Base-by-base conservation (phyloP, 2,888 invertebrate genomes). In the Kryphioiulus occultus region DNA sequence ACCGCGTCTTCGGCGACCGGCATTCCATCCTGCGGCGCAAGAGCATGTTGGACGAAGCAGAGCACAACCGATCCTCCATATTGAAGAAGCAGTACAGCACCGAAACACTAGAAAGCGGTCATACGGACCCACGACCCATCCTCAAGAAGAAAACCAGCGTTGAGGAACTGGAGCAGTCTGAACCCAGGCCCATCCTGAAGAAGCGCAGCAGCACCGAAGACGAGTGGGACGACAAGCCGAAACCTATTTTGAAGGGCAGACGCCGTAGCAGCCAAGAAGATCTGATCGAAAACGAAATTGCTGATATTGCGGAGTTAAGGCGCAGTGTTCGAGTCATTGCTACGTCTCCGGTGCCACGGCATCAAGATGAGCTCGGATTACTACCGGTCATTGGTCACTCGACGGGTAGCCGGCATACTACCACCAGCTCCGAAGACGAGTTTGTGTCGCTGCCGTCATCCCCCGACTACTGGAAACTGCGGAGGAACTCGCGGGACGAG, bases 181-280 rank as follows among this genome's bases (percentile, higher is more conserved):
- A 90, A 90, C 93, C 93, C 0, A 91, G 92, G 92, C 97, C 97
- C 4, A 97, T 97, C 90, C 92, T 97, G 68, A 97, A 97, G 92
- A 97, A 97, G 93, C 97, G 97, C 91, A 95, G 95, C 0, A 95
- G 95, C 89, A 94, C 95, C 0, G 95, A 95, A 90, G 95, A 95
- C 85, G 95, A 95, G 35, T 88, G 89, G 90, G 95, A 95, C 85
- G 96, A 90, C n/a, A 89, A 89, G 42, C 89, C 89, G 15, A 89
- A 88, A 90, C 93, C 94, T 7, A 89, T 89, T n/a, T 30, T 89
- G 44, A 89, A 88, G 35, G 26, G 32, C 42, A 35, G 86, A 32
- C 78, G 87, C n/a, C 85, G 82, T 9, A 89, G 87, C 26, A 84
- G 86, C 22, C 85, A 88, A 47, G 88, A 88, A n/a, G 88, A 88